A percentile compares a stretch with the other conserved stretches of the same genome.
These are phyloP conservation scores for Sus scrofa DNA, from an alignment of 2,113 vertebrate species.

Conservation along the genomic window DNA sequence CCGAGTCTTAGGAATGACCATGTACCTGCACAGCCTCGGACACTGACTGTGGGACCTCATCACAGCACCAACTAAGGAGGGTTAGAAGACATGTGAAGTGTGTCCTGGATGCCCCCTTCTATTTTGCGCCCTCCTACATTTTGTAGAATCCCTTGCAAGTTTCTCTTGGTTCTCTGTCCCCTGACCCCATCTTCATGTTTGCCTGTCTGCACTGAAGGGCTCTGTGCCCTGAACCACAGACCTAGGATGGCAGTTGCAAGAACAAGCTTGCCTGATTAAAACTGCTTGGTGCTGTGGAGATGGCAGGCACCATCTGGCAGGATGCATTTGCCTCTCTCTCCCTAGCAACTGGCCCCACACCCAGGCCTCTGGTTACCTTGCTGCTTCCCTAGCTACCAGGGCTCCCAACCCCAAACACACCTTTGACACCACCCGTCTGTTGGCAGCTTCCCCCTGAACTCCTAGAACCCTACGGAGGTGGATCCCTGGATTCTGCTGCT, in stretches of 20 bases:
- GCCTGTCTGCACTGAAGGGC: background rate
- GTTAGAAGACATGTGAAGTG: background rate
- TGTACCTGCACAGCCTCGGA: fast-evolving
- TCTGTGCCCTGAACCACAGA: background rate
- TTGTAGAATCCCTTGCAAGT: background rate
- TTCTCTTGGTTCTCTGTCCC: background rate
- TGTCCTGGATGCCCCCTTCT: background rate
- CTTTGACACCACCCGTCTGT: background rate
- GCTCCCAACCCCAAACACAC: background rate
- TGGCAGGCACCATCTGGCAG: slow-evolving; percentile 75
- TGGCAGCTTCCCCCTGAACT: background rate
- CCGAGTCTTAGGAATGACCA: background rate
- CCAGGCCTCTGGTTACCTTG: slow-evolving; percentile 56
- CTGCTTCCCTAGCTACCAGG: slow-evolving; percentile 67
- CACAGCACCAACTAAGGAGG: fast-evolving
- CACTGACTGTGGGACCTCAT: background rate
- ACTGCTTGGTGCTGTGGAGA: background rate
- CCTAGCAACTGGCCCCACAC: slow-evolving; percentile 76
- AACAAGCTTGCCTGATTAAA: slow-evolving; percentile 45
- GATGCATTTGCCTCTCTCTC: slow-evolving; percentile 51
- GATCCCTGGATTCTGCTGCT: background rate
- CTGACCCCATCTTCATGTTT: background rate
- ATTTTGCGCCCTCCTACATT: background rate
- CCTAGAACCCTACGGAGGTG: background rate
- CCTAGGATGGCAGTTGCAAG: background rate